phyloP scores from a whole-genome alignment of 1,140 invertebrate species.

The Mamestra configurata region DNA sequence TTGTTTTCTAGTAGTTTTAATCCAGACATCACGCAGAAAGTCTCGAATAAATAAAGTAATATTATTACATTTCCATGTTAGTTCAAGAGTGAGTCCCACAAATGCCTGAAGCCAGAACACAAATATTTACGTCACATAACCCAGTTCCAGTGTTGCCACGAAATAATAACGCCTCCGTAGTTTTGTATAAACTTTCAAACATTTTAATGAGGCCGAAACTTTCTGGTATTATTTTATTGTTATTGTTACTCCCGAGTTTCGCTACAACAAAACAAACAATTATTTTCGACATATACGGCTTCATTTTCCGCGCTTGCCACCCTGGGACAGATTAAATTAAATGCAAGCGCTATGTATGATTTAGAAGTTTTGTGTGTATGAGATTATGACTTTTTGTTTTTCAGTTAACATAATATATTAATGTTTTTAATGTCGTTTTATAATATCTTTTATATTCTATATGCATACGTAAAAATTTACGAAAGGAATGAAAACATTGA shows the following conservation, averaged over 20 bases:
- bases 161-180: conserved; percentile 33
- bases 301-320: conserved; percentile 1
- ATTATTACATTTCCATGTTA: not conserved
- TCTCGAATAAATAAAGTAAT: not conserved
- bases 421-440: too few species aligned
- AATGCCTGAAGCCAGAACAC: not conserved
- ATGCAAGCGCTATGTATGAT: not conserved
- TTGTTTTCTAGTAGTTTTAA: too few species aligned
- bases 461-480: too few species aligned
- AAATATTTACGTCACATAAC: conserved; percentile 1
- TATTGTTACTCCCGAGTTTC: conserved; percentile 2
- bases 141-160: not conserved
- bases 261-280: conserved; percentile 1
- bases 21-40: not conserved
- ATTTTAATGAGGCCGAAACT: conserved; percentile 29
- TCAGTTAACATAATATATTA: not conserved
- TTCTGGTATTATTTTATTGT: conserved; percentile 36
- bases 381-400: not conserved
- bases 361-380: not conserved
- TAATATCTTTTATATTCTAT: too few species aligned
- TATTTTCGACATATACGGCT: conserved; percentile 3
- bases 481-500: too few species aligned
- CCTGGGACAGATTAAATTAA: conserved; percentile 6
- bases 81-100: not conserved
- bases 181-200: conserved; percentile 17